Conservation (phyloP, 30 jellyfish, hydroid and myxozoan species). For the Hydra vulgaris region DNA sequence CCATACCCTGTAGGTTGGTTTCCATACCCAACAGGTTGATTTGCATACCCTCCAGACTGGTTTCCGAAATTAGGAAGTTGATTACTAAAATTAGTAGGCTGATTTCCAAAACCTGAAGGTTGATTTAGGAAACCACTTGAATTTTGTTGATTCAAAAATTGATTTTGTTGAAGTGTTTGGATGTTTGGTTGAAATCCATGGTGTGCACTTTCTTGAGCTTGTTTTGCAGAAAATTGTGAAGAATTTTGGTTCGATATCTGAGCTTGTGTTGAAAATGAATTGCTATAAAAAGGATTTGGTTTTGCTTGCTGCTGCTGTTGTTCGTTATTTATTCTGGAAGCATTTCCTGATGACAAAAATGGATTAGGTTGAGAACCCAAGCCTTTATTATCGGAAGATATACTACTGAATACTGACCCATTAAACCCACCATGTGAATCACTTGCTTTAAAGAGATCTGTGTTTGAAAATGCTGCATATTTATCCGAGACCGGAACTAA, state of each 20-base stretch:
- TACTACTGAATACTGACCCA: slow-evolving; percentile 9
- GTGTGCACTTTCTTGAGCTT: not conserved
- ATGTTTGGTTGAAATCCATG: not conserved
- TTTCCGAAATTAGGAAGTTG: not conserved
- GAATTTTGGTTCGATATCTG: slow-evolving; percentile 15
- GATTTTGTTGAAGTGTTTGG: not conserved
- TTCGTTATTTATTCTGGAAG: slow-evolving; percentile 62
- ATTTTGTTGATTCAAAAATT: not conserved
- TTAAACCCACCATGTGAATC: slow-evolving; percentile 11
- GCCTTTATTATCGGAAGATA: slow-evolving; percentile 4
- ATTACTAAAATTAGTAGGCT: not conserved
- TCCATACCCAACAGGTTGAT: not conserved
- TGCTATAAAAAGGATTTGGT: slow-evolving; percentile 74
- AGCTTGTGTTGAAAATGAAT: slow-evolving; percentile 7
- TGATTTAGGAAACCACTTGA: not conserved
- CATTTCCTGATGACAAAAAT: slow-evolving; percentile 74
- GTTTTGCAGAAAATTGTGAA: slow-evolving; percentile 1
- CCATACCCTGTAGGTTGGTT: not conserved
- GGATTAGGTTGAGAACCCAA: slow-evolving; percentile 77
- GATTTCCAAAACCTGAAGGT: not conserved
- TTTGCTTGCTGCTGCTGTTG: slow-evolving; percentile 28
- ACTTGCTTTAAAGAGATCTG: slow-evolving; percentile 20
- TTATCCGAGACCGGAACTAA: slow-evolving; percentile 8
- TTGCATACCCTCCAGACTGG: not conserved
- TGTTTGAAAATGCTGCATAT: slow-evolving; percentile 21